phyloP scores from a whole-genome alignment of 2,113 vertebrate species.

The Cyprinodon tularosa region DNA sequence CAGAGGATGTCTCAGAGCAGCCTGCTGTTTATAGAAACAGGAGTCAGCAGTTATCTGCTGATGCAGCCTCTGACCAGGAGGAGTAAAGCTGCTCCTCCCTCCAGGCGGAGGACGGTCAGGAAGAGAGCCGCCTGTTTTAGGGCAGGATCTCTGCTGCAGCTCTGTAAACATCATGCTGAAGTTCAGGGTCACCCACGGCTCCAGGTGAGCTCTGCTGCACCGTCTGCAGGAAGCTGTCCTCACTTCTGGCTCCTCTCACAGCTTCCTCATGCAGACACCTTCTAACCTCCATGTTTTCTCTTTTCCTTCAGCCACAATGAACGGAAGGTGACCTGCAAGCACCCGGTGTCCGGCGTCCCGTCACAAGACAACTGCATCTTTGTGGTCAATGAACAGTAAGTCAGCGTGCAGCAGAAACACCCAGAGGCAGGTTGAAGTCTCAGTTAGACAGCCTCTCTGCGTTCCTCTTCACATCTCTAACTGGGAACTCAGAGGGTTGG shows the following conservation, averaged over 20 bases:
- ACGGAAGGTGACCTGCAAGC: conserved; percentile 96
- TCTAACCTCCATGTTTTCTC: background rate
- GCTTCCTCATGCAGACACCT: background rate
- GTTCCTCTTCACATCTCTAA: no score
- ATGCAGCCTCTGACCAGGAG: background rate
- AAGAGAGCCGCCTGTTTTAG: background rate
- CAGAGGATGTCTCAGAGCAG: background rate
- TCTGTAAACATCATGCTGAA: background rate
- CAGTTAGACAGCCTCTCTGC: no score
- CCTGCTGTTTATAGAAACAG: background rate
- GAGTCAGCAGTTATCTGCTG: background rate
- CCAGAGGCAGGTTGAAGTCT: background rate
- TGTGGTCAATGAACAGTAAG: conserved; percentile 98
- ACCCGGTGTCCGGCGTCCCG: conserved; percentile 91
- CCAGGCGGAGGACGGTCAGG: background rate
- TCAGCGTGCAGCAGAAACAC: conserved; percentile 36
- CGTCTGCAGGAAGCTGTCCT: background rate
- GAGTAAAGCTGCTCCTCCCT: background rate
- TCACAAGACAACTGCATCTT: conserved; percentile 99
- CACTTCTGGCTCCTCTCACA: background rate
- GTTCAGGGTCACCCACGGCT: background rate
- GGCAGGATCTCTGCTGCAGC: background rate
- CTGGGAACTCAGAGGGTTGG: no score
- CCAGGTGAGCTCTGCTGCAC: background rate
- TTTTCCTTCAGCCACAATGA: conserved; percentile 90